phyloP scores from a whole-genome alignment of 2,888 invertebrate species.

The Phragmatobia fuliginosa region DNA sequence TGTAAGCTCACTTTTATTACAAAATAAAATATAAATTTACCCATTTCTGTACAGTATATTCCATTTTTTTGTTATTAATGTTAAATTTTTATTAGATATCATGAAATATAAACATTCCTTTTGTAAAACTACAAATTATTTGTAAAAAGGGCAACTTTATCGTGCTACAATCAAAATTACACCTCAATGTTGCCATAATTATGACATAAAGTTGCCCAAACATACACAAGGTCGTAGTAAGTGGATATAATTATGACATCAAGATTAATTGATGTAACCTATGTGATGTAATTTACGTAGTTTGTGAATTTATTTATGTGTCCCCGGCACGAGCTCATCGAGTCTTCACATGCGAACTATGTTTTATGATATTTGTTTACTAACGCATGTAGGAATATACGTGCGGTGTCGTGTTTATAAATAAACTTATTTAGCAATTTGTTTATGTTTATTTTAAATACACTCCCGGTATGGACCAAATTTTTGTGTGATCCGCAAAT shows the following conservation, averaged over 20 bases:
- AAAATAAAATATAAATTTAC: background rate
- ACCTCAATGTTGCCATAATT: background rate
- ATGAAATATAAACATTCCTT: background rate
- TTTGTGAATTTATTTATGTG: background rate
- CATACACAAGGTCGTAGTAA: background rate
- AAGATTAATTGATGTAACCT: constrained; percentile 3
- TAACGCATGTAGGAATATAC: background rate
- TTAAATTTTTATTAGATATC: background rate
- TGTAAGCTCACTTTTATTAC: background rate
- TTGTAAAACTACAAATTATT: background rate
- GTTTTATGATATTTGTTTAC: background rate
- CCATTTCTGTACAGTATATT: background rate
- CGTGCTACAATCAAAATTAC: background rate
- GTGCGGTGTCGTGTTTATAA: background rate
- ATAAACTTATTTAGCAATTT: background rate
- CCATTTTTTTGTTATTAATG: background rate
- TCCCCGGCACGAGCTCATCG: background rate
- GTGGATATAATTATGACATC: background rate
- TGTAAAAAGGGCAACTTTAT: background rate
- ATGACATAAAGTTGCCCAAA: background rate
- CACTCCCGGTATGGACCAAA: background rate
- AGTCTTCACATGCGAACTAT: background rate
- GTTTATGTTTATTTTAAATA: background rate
- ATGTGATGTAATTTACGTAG: background rate
- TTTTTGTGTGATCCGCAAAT: too few relatives aligned